phyloP scores from a whole-genome alignment of 2,888 invertebrate species.

The Micoletzkya japonica region DNA sequence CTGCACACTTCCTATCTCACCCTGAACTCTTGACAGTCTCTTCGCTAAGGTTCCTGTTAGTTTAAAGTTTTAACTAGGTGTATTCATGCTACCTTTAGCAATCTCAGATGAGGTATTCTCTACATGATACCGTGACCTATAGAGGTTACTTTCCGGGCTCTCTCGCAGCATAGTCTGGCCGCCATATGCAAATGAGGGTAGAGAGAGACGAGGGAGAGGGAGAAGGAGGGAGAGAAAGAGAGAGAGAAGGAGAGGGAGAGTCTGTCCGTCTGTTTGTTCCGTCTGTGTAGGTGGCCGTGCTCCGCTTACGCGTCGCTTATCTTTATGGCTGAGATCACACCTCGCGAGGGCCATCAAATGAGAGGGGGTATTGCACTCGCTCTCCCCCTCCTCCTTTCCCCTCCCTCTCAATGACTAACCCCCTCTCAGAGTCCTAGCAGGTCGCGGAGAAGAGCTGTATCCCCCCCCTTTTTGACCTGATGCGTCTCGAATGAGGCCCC shows the following conservation, averaged over 20 bases:
- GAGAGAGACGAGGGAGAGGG: not conserved
- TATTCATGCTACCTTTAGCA: too few species aligned
- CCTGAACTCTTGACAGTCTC: not conserved
- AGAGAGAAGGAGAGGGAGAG: not conserved
- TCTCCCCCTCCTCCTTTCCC: not conserved
- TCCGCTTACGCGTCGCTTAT: not conserved
- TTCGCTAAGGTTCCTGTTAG: too few species aligned
- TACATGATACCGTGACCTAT: not conserved
- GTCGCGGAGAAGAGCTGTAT: not conserved
- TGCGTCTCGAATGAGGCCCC: too few species aligned
- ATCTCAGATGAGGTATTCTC: too few species aligned
- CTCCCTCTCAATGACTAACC: conserved; percentile 4
- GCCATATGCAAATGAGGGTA: not conserved
- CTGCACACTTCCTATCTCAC: not conserved
- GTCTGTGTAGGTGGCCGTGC: not conserved
- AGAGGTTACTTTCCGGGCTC: not conserved
- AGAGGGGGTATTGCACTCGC: conserved; percentile 4
- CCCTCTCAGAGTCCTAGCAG: not conserved
- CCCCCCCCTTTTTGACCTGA: not conserved
- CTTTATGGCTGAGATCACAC: not conserved
- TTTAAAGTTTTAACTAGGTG: too few species aligned
- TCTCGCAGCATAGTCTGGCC: not conserved
- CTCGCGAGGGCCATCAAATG: not conserved
- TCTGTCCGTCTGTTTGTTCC: not conserved
- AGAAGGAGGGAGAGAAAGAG: not conserved